A percentile compares a stretch with the other conserved stretches of the same genome.
phyloP scores from a whole-genome alignment of 2,888 invertebrate species.

The Megamerina dolium region DNA sequence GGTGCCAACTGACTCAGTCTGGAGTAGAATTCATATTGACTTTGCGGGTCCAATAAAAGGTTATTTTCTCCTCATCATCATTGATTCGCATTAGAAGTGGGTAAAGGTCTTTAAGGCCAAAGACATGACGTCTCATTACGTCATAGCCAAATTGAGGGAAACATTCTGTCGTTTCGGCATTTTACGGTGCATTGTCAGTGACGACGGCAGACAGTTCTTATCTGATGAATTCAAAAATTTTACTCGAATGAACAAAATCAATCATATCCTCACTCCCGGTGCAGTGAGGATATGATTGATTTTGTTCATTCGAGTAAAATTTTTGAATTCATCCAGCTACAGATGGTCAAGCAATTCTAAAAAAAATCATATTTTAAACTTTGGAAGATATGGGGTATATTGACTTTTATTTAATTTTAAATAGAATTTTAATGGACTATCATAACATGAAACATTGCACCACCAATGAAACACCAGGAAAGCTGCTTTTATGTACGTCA shows the following conservation, averaged over 20 bases:
- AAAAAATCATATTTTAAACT: conserved; percentile 3
- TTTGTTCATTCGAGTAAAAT: too few relatives aligned
- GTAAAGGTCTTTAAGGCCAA: conserved; percentile 21
- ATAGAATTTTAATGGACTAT: conserved; percentile 8
- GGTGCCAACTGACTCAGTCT: conserved; percentile 13
- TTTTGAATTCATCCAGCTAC: conserved; percentile 11
- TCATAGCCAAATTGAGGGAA: too few relatives aligned
- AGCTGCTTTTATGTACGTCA: conserved; percentile 5
- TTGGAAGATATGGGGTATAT: conserved; percentile 1
- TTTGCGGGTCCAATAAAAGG: too few relatives aligned
- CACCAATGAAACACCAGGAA: conserved; percentile 9
- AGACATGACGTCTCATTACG: conserved; percentile 16
- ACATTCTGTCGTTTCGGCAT: too few relatives aligned
- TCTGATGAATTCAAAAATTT: conserved; percentile 4
- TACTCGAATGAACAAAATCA: conserved; percentile 1
- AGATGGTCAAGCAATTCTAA: conserved; percentile 8
- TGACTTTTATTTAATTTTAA: conserved; percentile 7
- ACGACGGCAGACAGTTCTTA: conserved; percentile 15
- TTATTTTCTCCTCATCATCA: too few relatives aligned
- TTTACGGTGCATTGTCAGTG: conserved; percentile 14
- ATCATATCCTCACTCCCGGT: conserved; percentile 18
- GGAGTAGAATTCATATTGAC: conserved; percentile 15
- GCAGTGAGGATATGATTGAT: too few relatives aligned
- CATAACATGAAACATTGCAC: conserved; percentile 7
- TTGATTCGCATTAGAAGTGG: conserved; percentile 13